Evolutionary conservation across 53 echinoderm and acorn worm genomes (phyloP).

Genomic region (Crossaster papposus): DNA sequence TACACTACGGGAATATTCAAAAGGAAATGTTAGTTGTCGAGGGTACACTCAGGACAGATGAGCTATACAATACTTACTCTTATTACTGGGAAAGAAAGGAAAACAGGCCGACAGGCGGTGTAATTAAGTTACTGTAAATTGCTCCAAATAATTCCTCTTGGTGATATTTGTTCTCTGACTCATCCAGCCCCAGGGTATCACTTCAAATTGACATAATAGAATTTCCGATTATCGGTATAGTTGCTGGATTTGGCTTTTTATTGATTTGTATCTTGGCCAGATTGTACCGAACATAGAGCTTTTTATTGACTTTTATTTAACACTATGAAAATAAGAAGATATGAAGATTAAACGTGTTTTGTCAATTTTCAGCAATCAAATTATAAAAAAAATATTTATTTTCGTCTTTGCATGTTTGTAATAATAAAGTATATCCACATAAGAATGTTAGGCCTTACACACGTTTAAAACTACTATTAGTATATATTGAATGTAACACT

Average conservation of each 20-base stretch:
- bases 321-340: background rate
- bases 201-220: background rate
- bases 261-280: background rate
- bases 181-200: background rate
- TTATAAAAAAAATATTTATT: too few relatives aligned
- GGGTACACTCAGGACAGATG: background rate
- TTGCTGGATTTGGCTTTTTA: background rate
- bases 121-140: slow-evolving; percentile 18
- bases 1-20: background rate
- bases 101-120: background rate
- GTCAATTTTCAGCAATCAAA: too few relatives aligned
- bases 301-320: background rate
- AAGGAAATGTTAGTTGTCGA: background rate
- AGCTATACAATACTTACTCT: background rate
- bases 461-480: too few relatives aligned
- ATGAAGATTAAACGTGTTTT: too few relatives aligned
- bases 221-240: background rate
- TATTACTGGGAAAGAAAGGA: background rate
- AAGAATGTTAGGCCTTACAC: background rate
- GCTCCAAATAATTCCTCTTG: background rate
- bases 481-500: too few relatives aligned
- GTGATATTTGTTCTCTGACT: background rate
- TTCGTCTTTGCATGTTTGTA: too few relatives aligned
- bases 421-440: background rate
- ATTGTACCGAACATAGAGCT: background rate